Conservation (phyloP, 2,888 invertebrate genomes). For the Hydropsyche betteni region DNA sequence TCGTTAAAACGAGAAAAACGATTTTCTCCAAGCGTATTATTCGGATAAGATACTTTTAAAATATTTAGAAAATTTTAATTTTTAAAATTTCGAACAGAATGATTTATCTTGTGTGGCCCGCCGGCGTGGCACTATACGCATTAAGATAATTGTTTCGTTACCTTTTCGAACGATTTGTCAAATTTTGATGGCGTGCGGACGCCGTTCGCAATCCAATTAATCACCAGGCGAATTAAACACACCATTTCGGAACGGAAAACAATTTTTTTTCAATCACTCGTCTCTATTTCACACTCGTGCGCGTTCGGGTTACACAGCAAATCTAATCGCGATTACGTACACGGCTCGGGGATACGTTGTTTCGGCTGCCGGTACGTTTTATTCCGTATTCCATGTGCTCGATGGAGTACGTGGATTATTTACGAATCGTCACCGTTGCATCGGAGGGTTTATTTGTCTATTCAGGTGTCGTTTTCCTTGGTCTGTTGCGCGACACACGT, state of each 20-base stretch:
- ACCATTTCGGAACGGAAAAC: not conserved
- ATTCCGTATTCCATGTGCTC: constrained; percentile 32
- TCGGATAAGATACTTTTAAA: no score
- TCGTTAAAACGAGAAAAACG: no score
- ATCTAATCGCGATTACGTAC: not conserved
- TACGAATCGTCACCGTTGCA: constrained; percentile 35
- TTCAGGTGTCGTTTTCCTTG: constrained; percentile 34
- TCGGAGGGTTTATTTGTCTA: constrained; percentile 37
- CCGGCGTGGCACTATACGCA: not conserved
- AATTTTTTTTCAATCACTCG: no score
- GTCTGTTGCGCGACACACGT: constrained; percentile 19
- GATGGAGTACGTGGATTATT: constrained; percentile 32
- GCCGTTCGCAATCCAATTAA: constrained; percentile 15
- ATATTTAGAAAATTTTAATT: not conserved
- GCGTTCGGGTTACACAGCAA: no score
- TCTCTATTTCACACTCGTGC: no score
- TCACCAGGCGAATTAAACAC: constrained; percentile 2
- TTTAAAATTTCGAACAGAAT: not conserved
- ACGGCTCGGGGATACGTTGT: constrained; percentile 21
- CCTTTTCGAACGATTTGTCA: constrained; percentile 23
- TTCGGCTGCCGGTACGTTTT: constrained; percentile 5
- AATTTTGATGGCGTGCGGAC: constrained; percentile 9
- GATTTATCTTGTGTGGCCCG: not conserved
- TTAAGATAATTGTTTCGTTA: constrained; percentile 22
- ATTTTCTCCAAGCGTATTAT: no score